phyloP scores from a whole-genome alignment of 2,888 invertebrate species.

The Parasteatoda lunata region DNA sequence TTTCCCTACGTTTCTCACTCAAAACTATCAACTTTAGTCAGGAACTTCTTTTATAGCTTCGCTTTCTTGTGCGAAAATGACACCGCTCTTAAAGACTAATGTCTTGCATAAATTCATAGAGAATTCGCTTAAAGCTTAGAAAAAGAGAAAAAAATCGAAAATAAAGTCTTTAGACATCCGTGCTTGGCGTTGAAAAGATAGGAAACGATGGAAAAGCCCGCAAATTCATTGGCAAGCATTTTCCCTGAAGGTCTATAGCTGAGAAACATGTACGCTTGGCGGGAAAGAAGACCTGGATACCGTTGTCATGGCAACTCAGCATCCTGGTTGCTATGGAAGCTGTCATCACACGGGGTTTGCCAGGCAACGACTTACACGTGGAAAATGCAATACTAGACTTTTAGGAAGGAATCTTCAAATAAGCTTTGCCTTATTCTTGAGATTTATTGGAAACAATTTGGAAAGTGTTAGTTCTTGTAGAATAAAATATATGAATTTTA shows the following conservation, averaged over 20 bases:
- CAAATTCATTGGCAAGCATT: slow-evolving; percentile 44
- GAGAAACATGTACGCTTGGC: slow-evolving; percentile 52
- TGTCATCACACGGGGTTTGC: slow-evolving; percentile 39
- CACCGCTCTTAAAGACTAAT: slow-evolving; percentile 23
- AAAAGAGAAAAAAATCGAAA: slow-evolving; percentile 19
- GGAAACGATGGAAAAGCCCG: slow-evolving; percentile 16
- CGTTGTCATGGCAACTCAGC: slow-evolving; percentile 54
- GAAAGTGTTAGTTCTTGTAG: no score
- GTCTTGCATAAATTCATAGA: slow-evolving; percentile 48
- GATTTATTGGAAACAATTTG: no score
- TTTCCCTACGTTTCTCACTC: neutral
- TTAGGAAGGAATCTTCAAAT: slow-evolving; percentile 3
- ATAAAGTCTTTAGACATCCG: slow-evolving; percentile 40
- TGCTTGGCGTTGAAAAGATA: slow-evolving; percentile 38
- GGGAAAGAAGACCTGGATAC: slow-evolving; percentile 46
- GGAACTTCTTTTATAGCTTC: slow-evolving; percentile 39
- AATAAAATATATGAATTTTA: no score
- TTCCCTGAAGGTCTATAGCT: slow-evolving; percentile 39
- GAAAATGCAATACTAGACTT: slow-evolving; percentile 23
- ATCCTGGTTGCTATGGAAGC: slow-evolving; percentile 61
- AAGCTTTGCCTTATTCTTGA: no score
- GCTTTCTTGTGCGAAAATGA: slow-evolving; percentile 1
- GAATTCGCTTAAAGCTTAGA: slow-evolving; percentile 13
- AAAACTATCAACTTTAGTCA: neutral
- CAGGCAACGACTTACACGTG: slow-evolving; percentile 36